Percentiles rank a stretch among this genome's conserved stretches.
phyloP scores from a whole-genome alignment of 1,140 invertebrate species.

The Aphis craccivora region DNA sequence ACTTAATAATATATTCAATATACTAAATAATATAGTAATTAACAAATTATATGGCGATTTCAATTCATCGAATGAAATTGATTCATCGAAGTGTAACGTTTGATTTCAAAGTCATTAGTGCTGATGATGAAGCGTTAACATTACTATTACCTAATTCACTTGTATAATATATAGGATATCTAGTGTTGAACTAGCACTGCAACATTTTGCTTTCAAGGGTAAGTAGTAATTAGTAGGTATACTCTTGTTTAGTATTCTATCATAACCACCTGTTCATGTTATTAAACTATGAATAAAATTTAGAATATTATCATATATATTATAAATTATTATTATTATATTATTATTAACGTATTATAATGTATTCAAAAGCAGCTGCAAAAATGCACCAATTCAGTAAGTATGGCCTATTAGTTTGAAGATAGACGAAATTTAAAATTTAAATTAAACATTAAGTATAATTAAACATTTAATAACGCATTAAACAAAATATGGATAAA shows the following conservation, averaged over 20 bases:
- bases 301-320: background rate
- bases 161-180: background rate
- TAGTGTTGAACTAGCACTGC: background rate
- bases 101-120: constrained; percentile 2
- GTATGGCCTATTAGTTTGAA: too few species aligned
- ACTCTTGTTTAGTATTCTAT: background rate
- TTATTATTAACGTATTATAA: background rate
- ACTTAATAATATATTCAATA: background rate
- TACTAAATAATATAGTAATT: background rate
- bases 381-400: too few species aligned
- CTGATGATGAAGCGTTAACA: constrained; percentile 4
- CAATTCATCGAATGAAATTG: background rate
- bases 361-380: background rate
- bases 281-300: background rate
- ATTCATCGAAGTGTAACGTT: background rate
- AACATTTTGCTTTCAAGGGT: background rate
- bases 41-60: background rate
- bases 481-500: too few species aligned
- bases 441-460: too few species aligned
- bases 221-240: background rate
- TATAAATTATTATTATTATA: too few species aligned
- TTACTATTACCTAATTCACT: background rate
- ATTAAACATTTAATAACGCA: too few species aligned
- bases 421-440: too few species aligned
- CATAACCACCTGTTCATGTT: background rate